phyloP scores from a whole-genome alignment of 2,797 vertebrate genomes.

The Cirrhinus molitorella region DNA sequence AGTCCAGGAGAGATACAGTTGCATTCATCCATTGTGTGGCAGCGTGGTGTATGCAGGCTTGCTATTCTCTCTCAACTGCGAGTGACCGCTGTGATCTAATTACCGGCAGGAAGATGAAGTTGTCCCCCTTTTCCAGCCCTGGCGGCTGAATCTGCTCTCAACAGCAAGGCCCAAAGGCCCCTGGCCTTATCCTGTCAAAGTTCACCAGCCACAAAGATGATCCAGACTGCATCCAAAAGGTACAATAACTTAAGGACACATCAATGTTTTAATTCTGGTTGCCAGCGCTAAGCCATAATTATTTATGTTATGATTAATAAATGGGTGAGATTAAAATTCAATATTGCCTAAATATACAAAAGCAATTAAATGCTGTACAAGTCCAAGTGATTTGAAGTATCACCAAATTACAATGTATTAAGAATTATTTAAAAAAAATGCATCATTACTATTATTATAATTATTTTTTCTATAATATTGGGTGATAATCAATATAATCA shows the following conservation, averaged over 20 bases:
- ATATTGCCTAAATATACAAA: background rate
- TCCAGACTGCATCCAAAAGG: background rate
- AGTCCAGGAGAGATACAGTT: slow-evolving; percentile 69
- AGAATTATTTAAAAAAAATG: too few species aligned
- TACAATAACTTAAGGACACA: background rate
- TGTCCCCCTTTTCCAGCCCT: slow-evolving; percentile 62
- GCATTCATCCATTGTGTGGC: slow-evolving; percentile 72
- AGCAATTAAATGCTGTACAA: background rate
- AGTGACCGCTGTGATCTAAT: slow-evolving; percentile 76
- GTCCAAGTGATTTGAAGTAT: background rate
- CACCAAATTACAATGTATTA: background rate
- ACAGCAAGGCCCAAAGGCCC: slow-evolving; percentile 11
- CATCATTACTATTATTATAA: too few species aligned
- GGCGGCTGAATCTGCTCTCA: slow-evolving; percentile 53
- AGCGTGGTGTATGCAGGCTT: slow-evolving; percentile 56
- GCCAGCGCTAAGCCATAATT: background rate
- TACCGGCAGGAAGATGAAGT: slow-evolving; percentile 75
- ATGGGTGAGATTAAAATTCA: background rate
- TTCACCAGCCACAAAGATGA: background rate
- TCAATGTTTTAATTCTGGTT: background rate
- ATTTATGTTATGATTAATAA: background rate
- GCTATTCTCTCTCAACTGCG: slow-evolving; percentile 70
- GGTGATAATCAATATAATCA: background rate
- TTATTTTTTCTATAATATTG: background rate
- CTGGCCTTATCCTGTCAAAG: background rate